Percentiles rank a stretch among this genome's conserved stretches.
phyloP scores from a whole-genome alignment of 1,140 invertebrate genomes.

The Zaprionus capensis region DNA sequence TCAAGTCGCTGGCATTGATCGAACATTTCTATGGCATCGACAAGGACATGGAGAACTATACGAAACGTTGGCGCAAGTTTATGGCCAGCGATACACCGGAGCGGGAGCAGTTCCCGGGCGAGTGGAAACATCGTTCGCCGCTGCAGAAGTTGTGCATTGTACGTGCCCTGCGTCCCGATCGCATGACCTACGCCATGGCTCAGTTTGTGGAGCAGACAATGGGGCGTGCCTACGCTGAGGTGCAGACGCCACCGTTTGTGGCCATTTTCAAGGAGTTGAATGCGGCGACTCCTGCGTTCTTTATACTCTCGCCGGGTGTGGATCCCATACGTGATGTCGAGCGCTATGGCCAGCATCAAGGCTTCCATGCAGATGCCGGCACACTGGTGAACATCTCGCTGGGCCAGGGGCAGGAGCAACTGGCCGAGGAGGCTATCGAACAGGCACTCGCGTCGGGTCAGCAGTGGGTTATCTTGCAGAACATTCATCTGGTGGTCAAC shows the following conservation, averaged over 20 bases:
- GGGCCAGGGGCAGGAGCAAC: conserved; percentile 96
- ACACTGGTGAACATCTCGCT: conserved; percentile 97
- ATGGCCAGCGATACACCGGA: conserved; percentile 96
- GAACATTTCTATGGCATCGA: conserved; percentile 96
- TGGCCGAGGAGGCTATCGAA: conserved; percentile 94
- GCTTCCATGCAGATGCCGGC: conserved; percentile 91
- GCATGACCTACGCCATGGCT: conserved; percentile 79
- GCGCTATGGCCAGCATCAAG: conserved; percentile 90
- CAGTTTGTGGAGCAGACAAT: conserved; percentile 94
- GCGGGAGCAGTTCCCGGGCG: conserved; percentile 96
- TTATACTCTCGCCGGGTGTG: conserved; percentile 97
- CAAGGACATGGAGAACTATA: conserved; percentile 96
- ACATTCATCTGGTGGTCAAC: conserved; percentile 95
- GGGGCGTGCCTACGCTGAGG: conserved; percentile 92
- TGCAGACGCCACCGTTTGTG: conserved; percentile 90
- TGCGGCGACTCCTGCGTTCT: conserved; percentile 94
- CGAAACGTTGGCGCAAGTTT: conserved; percentile 96
- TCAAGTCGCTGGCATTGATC: conserved; percentile 91
- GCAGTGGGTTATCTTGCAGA: conserved; percentile 97
- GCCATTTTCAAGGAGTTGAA: conserved; percentile 95
- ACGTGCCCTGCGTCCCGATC: conserved; percentile 94
- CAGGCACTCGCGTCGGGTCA: conserved; percentile 91
- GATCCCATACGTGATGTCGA: conserved; percentile 97
- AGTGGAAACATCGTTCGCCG: conserved; percentile 97
- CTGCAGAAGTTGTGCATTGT: conserved; percentile 96